Evolutionary conservation across 1,140 invertebrate species (phyloP).

Genomic region (Temnothorax longispinosus): DNA sequence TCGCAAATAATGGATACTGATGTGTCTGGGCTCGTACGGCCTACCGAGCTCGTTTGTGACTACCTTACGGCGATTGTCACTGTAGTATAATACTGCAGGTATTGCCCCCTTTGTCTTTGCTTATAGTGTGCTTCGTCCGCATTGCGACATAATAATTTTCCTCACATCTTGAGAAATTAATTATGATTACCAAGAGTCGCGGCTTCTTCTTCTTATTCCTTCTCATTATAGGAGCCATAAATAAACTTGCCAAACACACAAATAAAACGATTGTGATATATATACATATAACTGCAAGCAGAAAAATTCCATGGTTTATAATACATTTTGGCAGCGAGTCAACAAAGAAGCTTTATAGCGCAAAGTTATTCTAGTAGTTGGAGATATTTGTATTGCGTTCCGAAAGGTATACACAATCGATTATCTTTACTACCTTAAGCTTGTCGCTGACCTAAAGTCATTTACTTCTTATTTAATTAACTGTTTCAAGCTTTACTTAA

Average conservation of each 20-base stretch:
- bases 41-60: constrained; percentile 35
- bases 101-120: constrained; percentile 20
- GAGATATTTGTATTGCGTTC: neutral
- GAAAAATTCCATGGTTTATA: neutral
- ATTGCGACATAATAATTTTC: constrained; percentile 19
- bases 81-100: neutral
- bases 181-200: neutral
- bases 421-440: neutral
- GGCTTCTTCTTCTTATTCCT: neutral
- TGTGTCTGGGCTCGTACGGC: neutral
- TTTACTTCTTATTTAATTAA: constrained; percentile 14
- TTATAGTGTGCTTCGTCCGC: neutral
- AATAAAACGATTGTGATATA: neutral
- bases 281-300: neutral
- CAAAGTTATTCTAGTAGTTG: neutral
- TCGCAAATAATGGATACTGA: constrained; percentile 35
- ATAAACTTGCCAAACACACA: neutral
- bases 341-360: neutral
- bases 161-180: neutral
- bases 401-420: neutral
- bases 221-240: neutral
- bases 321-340: neutral
- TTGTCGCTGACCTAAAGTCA: neutral
- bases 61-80: constrained; percentile 35
- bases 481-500: constrained; percentile 16